Evolutionary conservation across 2,113 vertebrate species (phyloP).

Genomic region (Marcusenius ussheri): DNA sequence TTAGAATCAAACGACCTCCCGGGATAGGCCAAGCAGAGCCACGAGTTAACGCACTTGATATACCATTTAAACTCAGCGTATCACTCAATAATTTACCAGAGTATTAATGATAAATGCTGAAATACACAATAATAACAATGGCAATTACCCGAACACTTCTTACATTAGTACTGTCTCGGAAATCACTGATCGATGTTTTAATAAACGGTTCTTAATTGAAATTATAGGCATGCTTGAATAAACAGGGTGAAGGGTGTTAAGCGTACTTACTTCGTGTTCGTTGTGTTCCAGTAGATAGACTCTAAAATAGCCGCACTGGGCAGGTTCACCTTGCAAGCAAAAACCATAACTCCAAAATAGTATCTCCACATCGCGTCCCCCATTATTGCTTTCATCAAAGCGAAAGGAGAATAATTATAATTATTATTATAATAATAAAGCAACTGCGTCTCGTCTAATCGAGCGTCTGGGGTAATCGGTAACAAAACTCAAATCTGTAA

Average conservation of each 20-base stretch:
- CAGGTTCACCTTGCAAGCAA: conserved; percentile 83
- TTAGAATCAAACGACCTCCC: neutral
- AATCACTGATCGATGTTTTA: neutral
- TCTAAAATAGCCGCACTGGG: conserved; percentile 87
- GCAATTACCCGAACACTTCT: neutral
- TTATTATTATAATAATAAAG: conserved; percentile 16
- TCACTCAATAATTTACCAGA: neutral
- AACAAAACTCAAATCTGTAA: conserved; percentile 32
- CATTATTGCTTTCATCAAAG: conserved; percentile 61
- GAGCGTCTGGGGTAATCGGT: conserved; percentile 18
- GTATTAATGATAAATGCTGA: neutral
- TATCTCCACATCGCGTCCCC: conserved; percentile 85
- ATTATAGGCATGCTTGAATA: conserved; percentile 7
- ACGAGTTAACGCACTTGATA: neutral
- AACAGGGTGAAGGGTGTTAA: neutral
- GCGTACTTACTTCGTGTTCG: conserved; percentile 89
- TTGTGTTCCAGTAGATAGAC: conserved; percentile 98
- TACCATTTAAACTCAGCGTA: neutral
- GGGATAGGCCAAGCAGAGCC: neutral
- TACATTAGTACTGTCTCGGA: neutral
- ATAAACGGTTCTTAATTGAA: conserved; percentile 8
- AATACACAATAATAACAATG: neutral
- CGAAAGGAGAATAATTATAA: conserved; percentile 42
- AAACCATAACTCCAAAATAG: conserved; percentile 83
- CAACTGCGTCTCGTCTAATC: neutral